Base-by-base conservation (phyloP, 2,797 vertebrate genomes). In the Myioborus melanocephalus region DNA sequence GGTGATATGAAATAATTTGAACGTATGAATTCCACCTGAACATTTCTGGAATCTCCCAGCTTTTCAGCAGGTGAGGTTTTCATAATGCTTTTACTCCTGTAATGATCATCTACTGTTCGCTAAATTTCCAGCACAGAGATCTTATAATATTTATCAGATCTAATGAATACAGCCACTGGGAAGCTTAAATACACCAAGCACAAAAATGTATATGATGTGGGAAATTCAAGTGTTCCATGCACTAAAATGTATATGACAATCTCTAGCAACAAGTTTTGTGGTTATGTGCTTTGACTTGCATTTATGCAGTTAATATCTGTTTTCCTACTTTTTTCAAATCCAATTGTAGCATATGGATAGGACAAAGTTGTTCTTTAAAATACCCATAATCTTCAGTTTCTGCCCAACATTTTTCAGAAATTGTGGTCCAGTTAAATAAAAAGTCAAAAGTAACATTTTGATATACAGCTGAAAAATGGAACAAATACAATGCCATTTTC, bases 21-120 rank as follows among this genome's bases (percentile, higher is more conserved):
- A 39, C 5, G 20, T 46, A n/a, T 14, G 16, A 77, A 53, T 61
- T 21, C 3, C 18, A 32, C 9, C 8, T 52, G 22, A 80, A 70
- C 0, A 2, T 66, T 56, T 73, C 39, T 70, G 18, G 4, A 21
- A 43, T 47, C 3, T 76, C 35, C 16, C 16, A 77, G 0, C 5
- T 46, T 69, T 21, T 6, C 30, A 57, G 6, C 27, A 61, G 14
- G 9, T 46, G 14, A 77, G 2, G 6, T 69, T 61, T 89, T 70
- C 13, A 14, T 46, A 49, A 85, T n/a, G 19, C 3, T 83, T 39
- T 57, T 69, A 24, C 23, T 53, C 27, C 12, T 3, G 0, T 66
- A 66, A 26, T 35, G 15, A 12, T 60, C 5, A 50, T 39, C 37
- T 14, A 77, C 6, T 24, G 6, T 19, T 86, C 4, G 37, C 4